Percentiles rank a stretch among this genome's conserved stretches.
Conservation (phyloP, 2,797 vertebrate genomes). For the Danio tinwini region DNA sequence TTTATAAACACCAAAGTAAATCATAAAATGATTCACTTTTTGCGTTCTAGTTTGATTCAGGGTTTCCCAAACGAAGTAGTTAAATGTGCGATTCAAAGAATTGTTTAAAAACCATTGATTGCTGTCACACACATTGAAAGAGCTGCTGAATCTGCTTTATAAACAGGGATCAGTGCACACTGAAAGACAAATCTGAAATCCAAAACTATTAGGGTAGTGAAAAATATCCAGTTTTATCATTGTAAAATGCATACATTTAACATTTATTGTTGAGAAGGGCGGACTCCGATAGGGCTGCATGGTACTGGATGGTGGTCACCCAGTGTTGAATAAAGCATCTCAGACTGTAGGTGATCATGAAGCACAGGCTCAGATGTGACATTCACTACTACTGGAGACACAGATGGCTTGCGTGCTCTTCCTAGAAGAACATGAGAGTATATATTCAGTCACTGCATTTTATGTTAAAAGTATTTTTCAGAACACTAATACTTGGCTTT, state of each 20-base stretch:
- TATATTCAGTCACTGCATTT: background rate
- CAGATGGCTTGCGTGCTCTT: background rate
- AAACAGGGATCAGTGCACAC: background rate
- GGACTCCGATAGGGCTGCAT: background rate
- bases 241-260: background rate
- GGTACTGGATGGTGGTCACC: slow-evolving; percentile 30
- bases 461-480: background rate
- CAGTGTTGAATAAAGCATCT: slow-evolving; percentile 20
- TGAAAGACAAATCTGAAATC: background rate
- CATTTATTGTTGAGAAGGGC: background rate
- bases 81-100: too few species aligned
- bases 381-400: background rate
- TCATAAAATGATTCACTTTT: too few species aligned
- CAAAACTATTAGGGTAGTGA: background rate
- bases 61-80: too few species aligned
- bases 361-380: background rate
- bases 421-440: background rate
- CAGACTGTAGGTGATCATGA: background rate
- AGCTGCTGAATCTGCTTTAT: too few species aligned
- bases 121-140: too few species aligned
- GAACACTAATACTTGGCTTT: background rate
- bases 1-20: too few species aligned
- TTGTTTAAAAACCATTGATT: too few species aligned
- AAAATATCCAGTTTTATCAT: background rate
- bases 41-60: too few species aligned